Evolutionary conservation across 2,888 invertebrate species (phyloP).

Genomic region (Gordius sp.): DNA sequence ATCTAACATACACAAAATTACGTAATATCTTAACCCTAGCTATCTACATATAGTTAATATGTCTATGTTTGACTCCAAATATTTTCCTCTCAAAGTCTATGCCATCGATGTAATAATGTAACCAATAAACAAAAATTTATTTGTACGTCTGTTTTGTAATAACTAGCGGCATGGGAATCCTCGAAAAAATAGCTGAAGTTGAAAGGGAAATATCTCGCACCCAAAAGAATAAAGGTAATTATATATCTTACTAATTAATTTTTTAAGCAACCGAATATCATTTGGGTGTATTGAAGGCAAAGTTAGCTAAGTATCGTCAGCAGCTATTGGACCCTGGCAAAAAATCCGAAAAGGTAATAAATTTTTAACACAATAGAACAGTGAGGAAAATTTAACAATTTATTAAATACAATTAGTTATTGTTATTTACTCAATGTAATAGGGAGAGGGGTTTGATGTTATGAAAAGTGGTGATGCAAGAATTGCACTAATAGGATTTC

Average conservation of each 20-base stretch:
- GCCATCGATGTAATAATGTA: too few species aligned
- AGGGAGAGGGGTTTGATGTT: constrained; percentile 70
- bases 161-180: constrained; percentile 90
- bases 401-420: constrained; percentile 9
- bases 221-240: constrained; percentile 86
- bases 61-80: too few species aligned
- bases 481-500: constrained; percentile 88
- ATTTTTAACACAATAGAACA: constrained; percentile 43
- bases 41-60: too few species aligned
- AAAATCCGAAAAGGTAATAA: constrained; percentile 44
- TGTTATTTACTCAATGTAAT: constrained; percentile 13
- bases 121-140: too few species aligned
- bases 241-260: constrained; percentile 16
- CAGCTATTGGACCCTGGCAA: constrained; percentile 76
- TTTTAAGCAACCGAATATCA: constrained; percentile 80
- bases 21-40: too few species aligned
- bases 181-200: constrained; percentile 93
- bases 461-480: constrained; percentile 94
- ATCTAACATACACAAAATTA: too few species aligned
- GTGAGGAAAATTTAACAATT: neutral
- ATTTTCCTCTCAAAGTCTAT: too few species aligned
- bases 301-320: constrained; percentile 71
- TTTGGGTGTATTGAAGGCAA: constrained; percentile 82
- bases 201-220: constrained; percentile 91
- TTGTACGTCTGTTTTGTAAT: too few species aligned